Evolutionary conservation across 1,140 invertebrate species (phyloP).

Genomic region (Ostrea denselamellosa): DNA sequence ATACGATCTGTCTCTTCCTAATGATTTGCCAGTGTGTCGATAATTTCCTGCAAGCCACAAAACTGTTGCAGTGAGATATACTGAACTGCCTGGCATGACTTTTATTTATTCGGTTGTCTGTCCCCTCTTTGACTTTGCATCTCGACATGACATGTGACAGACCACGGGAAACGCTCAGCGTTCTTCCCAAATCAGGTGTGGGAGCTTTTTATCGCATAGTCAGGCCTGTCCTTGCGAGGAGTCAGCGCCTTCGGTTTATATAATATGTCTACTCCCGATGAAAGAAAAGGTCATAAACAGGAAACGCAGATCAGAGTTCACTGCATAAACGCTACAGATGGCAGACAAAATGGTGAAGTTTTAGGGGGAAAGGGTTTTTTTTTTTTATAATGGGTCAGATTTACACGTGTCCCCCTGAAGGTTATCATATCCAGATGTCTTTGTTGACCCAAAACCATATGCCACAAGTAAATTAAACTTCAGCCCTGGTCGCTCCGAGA

Average conservation of each 20-base stretch:
- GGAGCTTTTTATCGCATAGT: neutral
- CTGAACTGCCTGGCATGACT: neutral
- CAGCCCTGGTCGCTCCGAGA: conserved; percentile 1
- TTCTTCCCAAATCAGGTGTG: neutral
- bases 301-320: conserved; percentile 3
- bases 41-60: neutral
- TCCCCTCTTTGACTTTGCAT: neutral
- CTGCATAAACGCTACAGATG: conserved; percentile 19
- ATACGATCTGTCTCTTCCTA: neutral
- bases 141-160: conserved; percentile 11
- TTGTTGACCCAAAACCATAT: conserved; percentile 37
- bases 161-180: neutral
- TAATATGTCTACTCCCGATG: conserved; percentile 30
- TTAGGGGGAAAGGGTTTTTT: neutral
- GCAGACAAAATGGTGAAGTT: neutral
- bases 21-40: conserved; percentile 3
- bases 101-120: conserved; percentile 4
- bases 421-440: conserved; percentile 21
- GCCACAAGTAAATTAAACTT: conserved; percentile 36
- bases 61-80: neutral
- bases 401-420: conserved; percentile 9
- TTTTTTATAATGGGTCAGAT: conserved; percentile 28
- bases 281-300: conserved; percentile 16
- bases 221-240: conserved; percentile 3
- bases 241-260: conserved; percentile 15